Base-by-base conservation (phyloP, 2,797 vertebrate species). In the Limnodromus scolopaceus region DNA sequence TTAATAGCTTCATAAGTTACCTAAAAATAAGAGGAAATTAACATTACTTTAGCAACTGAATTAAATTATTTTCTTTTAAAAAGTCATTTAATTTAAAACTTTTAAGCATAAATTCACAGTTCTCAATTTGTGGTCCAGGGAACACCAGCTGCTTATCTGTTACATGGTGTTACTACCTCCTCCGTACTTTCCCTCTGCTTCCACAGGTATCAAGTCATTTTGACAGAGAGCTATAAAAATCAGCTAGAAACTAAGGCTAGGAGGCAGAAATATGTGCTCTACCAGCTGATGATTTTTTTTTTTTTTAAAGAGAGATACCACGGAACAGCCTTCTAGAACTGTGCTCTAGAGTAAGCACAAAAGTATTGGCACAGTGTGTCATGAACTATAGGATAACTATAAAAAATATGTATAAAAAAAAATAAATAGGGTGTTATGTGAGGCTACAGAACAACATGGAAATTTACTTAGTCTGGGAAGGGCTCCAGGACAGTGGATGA, bases 1-100 rank as follows among this genome's bases (percentile, higher is more conserved):
- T 98, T 98, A 95, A 99, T 98, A 78, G 98, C 97, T 91, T 99
- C 97, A 41, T 97, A 96, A 36, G 92, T 98, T 78, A 99, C 99
- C 99, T 99, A 89, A 94, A 97, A 97, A 80, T 27, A 94, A 90
- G 45, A 94, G 57, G 49, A 96, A 97, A 87, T 63, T 49, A 66
- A 57, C 12, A 57, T 83, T 75, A 89, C 6, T 86, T 74, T n/a
- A 85, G n/a, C 27, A 94, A 94, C 13, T 48, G 34, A 84, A 84
- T 78, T 64, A 66, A 51, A 63, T 7, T 43, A 4, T 4, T 49
- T n/a, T 34, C 20, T 32, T 41, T 16, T 11, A 46, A 46, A 46
- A 6, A 46, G 19, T 43, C 41, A 46, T 81, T 79, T 70, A 41
- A 43, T 70, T 49, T 6, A 3, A 76, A 86, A 49, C 34, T 17